Evolutionary conservation across 2,797 vertebrate species (phyloP).

Genomic region (Thalassophryne amazonica): DNA sequence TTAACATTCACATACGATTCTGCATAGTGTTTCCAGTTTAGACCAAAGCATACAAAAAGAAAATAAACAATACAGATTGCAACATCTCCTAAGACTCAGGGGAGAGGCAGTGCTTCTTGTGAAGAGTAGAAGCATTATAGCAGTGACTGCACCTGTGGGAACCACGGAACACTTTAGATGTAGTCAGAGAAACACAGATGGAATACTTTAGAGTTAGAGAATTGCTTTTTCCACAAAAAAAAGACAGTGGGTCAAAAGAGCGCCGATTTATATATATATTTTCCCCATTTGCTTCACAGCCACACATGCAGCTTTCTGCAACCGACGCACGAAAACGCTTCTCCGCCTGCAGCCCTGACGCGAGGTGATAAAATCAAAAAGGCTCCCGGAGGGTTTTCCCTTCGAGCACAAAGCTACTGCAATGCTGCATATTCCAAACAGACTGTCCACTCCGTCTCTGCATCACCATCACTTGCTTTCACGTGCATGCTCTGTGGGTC

Average conservation of each 20-base stretch:
- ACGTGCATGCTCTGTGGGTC: slow-evolving; percentile 23
- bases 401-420: background rate
- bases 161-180: slow-evolving; percentile 12
- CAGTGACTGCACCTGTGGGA: slow-evolving; percentile 28
- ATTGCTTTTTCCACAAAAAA: slow-evolving; percentile 28
- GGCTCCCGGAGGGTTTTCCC: slow-evolving; percentile 7
- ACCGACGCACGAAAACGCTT: background rate
- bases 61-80: too few relatives aligned
- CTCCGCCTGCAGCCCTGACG: slow-evolving; percentile 7
- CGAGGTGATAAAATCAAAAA: slow-evolving; percentile 24
- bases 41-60: too few relatives aligned
- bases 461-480: slow-evolving; percentile 3
- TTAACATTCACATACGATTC: too few relatives aligned
- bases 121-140: slow-evolving; percentile 9
- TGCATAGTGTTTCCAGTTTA: too few relatives aligned
- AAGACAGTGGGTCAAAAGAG: slow-evolving; percentile 34
- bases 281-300: slow-evolving; percentile 12
- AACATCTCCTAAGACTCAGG: too few relatives aligned
- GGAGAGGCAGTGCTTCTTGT: background rate
- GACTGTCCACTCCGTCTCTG: background rate
- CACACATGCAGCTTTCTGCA: slow-evolving; percentile 8
- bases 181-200: slow-evolving; percentile 26
- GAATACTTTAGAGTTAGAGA: slow-evolving; percentile 35
- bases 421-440: background rate
- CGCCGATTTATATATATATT: slow-evolving; percentile 32